Evolutionary conservation across 2,797 vertebrate genomes (phyloP).

Genomic region (Gymnoscopelus braueri): DNA sequence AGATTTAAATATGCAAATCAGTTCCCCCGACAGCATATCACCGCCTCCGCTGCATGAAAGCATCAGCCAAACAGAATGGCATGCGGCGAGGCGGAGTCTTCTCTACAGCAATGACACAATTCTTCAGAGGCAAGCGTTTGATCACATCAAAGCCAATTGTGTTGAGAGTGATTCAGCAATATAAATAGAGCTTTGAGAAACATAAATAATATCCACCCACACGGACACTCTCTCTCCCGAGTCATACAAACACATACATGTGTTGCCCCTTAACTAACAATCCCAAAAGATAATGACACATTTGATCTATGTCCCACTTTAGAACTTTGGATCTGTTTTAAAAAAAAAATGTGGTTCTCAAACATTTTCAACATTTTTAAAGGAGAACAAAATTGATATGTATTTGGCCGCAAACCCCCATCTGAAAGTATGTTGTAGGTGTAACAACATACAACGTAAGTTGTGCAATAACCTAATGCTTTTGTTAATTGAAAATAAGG

Average conservation of each 20-base stretch:
- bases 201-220: slow-evolving; percentile 8
- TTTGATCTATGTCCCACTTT: slow-evolving; percentile 12
- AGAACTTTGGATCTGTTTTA: too few relatives aligned
- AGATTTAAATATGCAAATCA: slow-evolving; percentile 33
- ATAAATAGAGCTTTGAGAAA: slow-evolving; percentile 1
- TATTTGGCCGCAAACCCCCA: too few relatives aligned
- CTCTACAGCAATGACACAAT: slow-evolving; percentile 4
- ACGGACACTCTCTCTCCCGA: slow-evolving; percentile 11
- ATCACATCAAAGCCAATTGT: slow-evolving; percentile 10
- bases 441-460: too few relatives aligned
- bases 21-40: not conserved
- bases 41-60: slow-evolving; percentile 7
- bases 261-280: slow-evolving; percentile 27
- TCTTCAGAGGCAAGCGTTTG: too few relatives aligned
- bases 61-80: slow-evolving; percentile 17
- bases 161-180: slow-evolving; percentile 37
- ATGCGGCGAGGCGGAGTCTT: slow-evolving; percentile 9
- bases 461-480: too few relatives aligned
- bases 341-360: too few relatives aligned
- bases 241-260: not conserved
- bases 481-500: too few relatives aligned
- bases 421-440: too few relatives aligned
- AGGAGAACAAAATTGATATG: too few relatives aligned
- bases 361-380: too few relatives aligned
- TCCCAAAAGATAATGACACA: slow-evolving; percentile 36